phyloP scores from a whole-genome alignment of 2,797 vertebrate genomes.

The Agapornis canus region DNA sequence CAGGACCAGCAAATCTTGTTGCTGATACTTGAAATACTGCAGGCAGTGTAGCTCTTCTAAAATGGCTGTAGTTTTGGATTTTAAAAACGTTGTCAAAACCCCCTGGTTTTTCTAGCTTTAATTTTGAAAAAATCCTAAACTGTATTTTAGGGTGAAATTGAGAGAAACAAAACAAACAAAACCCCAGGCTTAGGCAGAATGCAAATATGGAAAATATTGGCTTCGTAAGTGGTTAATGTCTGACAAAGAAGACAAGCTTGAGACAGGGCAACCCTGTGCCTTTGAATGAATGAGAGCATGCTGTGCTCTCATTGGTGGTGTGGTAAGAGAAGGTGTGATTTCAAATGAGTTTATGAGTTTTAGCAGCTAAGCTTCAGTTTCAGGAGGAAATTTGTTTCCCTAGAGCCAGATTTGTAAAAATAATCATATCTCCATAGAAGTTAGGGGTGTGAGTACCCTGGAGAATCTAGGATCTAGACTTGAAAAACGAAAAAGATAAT shows the following conservation, averaged over 20 bases:
- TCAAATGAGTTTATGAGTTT: background rate
- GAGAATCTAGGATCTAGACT: background rate
- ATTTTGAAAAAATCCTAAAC: background rate
- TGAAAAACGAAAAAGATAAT: background rate
- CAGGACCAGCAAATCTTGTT: background rate
- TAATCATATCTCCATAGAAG: background rate
- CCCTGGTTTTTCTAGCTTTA: background rate
- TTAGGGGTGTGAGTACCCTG: background rate
- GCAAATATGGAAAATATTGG: background rate
- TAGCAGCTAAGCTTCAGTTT: background rate
- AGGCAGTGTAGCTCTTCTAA: background rate
- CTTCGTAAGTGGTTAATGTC: background rate
- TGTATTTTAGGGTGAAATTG: background rate
- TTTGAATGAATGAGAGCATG: background rate
- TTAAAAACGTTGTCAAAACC: background rate
- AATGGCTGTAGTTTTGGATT: background rate
- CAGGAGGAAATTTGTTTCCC: background rate
- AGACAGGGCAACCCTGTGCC: background rate
- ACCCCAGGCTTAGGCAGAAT: background rate
- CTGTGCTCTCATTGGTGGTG: background rate
- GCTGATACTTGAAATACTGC: background rate
- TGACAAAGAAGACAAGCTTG: background rate
- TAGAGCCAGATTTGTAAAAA: background rate
- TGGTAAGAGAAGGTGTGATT: background rate
- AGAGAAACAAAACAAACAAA: background rate